phyloP scores from a whole-genome alignment of 2,113 vertebrate genomes.

The Glaucomys volans region DNA sequence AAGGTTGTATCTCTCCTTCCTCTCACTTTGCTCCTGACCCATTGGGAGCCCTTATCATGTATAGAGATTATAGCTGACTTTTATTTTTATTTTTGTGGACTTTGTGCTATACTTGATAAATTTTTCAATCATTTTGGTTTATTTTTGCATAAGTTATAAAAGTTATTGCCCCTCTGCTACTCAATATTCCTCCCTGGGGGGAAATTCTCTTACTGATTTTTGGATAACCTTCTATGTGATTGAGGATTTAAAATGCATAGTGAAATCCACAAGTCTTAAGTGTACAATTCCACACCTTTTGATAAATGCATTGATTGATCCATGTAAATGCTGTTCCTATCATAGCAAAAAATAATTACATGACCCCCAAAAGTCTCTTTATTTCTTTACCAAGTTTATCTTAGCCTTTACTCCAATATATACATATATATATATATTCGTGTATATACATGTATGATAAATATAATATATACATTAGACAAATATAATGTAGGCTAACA shows the following conservation, averaged over 20 bases:
- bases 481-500: no score
- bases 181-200: background rate
- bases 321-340: background rate
- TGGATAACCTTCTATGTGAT: background rate
- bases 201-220: background rate
- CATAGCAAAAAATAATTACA: background rate
- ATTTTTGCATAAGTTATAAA: background rate
- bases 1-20: background rate
- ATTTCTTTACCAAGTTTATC: background rate
- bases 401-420: background rate
- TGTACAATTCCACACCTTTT: no score
- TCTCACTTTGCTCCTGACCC: background rate
- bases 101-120: background rate
- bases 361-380: background rate
- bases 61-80: background rate
- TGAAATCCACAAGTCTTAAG: background rate
- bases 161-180: background rate
- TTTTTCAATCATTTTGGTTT: background rate
- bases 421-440: no score
- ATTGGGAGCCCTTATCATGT: fast-evolving
- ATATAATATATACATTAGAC: no score
- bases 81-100: background rate
- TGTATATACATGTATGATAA: no score
- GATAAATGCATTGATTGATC: background rate
- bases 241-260: background rate